These are phyloP conservation scores for Esox niger DNA, from an alignment of 2,113 vertebrate species.

Conservation along the genomic window DNA sequence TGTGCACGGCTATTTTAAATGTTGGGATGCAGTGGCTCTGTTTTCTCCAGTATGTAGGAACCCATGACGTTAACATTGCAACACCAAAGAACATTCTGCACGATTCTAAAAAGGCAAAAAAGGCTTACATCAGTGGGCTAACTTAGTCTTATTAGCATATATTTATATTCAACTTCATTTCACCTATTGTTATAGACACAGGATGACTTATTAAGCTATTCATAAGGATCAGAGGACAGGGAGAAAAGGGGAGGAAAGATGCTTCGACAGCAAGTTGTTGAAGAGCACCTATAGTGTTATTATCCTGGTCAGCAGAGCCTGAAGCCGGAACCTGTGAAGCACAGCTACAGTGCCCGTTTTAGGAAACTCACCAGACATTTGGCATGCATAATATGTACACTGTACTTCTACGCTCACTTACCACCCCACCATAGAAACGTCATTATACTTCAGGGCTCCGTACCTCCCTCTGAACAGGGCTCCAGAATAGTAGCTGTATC, in stretches of 20 bases:
- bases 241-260: slow-evolving; percentile 21
- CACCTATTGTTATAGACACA: slow-evolving; percentile 24
- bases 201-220: neutral
- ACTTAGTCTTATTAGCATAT: neutral
- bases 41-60: no score
- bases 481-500: slow-evolving; percentile 30
- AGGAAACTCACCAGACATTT: no score
- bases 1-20: no score
- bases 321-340: slow-evolving; percentile 33
- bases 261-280: slow-evolving; percentile 39
- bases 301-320: slow-evolving; percentile 43
- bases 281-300: slow-evolving; percentile 21
- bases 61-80: neutral
- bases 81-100: neutral
- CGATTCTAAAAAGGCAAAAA: neutral
- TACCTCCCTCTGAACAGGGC: slow-evolving; percentile 26
- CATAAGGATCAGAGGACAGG: slow-evolving; percentile 8
- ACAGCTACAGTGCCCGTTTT: no score
- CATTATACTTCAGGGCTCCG: no score
- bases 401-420: slow-evolving; percentile 13
- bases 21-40: no score
- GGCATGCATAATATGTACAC: neutral
- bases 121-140: no score
- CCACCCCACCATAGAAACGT: no score
- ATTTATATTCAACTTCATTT: slow-evolving; percentile 23